These are phyloP conservation scores for Leptopilina myrica DNA, from an alignment of 2,888 invertebrate species.

Conservation along the genomic window DNA sequence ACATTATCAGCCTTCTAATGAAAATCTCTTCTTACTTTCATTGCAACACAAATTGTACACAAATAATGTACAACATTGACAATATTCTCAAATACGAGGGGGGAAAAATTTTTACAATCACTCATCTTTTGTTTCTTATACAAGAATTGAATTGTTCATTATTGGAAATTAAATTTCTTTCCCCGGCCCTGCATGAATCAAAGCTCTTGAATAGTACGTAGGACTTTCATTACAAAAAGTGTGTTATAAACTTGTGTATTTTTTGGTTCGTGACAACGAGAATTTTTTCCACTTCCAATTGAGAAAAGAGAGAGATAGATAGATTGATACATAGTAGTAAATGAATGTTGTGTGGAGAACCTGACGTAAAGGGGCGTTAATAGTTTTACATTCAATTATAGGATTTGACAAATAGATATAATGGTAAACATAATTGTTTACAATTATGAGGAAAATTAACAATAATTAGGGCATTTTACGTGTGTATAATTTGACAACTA, in stretches of 20 bases:
- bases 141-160: not conserved
- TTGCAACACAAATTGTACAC: too few relatives aligned
- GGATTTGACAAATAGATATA: not conserved
- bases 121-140: not conserved
- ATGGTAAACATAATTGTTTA: not conserved
- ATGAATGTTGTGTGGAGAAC: not conserved
- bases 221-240: slow-evolving; percentile 32
- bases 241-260: not conserved
- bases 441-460: not conserved
- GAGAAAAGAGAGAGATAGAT: not conserved
- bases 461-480: too few relatives aligned
- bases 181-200: slow-evolving; percentile 1
- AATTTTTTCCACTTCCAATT: not conserved
- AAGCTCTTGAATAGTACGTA: slow-evolving; percentile 12
- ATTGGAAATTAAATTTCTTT: not conserved
- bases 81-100: not conserved
- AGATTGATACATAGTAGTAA: not conserved
- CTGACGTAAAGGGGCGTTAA: not conserved
- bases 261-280: slow-evolving; percentile 13
- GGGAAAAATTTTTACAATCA: not conserved
- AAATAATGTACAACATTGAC: not conserved
- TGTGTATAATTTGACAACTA: too few relatives aligned
- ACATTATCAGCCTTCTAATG: not conserved
- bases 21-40: not conserved
- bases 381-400: not conserved